Conservation (phyloP, 2,113 vertebrate species). For the Amblyopsis rosae region DNA sequence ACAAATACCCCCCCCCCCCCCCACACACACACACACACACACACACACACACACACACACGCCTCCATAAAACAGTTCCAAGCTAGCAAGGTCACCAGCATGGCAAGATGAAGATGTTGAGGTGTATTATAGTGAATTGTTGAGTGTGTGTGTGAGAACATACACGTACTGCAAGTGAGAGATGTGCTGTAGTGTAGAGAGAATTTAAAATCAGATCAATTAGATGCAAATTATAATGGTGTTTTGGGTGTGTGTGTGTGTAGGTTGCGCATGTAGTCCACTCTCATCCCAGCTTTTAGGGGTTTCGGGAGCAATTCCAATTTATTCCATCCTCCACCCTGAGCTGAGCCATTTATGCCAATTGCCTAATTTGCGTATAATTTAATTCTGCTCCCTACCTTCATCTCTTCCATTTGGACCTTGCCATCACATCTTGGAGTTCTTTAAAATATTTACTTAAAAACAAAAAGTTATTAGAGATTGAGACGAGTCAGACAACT, state of each 20-base stretch:
- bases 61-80: neutral
- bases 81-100: conserved; percentile 12
- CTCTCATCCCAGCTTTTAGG: conserved; percentile 26
- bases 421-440: neutral
- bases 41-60: conserved; percentile 1
- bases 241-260: neutral
- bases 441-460: conserved; percentile 26
- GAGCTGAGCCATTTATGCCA: conserved; percentile 40
- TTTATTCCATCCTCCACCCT: conserved; percentile 68
- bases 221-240: neutral
- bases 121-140: neutral
- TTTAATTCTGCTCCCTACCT: conserved; percentile 61
- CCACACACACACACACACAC: conserved; percentile 4
- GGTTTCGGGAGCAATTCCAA: conserved; percentile 57
- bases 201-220: too few relatives aligned
- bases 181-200: too few relatives aligned
- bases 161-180: neutral
- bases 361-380: conserved; percentile 58
- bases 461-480: conserved; percentile 17
- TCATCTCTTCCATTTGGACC: conserved; percentile 12
- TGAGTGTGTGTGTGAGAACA: neutral
- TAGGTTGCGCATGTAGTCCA: too few relatives aligned
- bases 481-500: conserved; percentile 10
- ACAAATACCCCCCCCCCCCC: conserved; percentile 1
- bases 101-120: conserved; percentile 31